phyloP scores from a whole-genome alignment of 2,113 vertebrate species.

The Melanerpes aurifrons region DNA sequence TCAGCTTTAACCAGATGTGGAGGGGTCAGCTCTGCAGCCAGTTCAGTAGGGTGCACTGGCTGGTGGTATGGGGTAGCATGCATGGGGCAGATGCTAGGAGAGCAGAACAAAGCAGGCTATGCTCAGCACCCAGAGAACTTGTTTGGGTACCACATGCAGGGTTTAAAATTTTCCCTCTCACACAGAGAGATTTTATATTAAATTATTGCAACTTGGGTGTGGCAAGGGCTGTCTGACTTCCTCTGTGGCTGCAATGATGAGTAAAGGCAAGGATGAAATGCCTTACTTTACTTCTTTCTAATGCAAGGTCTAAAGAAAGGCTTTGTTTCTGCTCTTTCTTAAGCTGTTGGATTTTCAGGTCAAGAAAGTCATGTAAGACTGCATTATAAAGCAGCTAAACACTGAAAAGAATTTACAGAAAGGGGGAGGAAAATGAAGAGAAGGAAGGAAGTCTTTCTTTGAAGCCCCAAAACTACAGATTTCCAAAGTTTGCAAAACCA shows the following conservation, averaged over 20 bases:
- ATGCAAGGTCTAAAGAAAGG: neutral
- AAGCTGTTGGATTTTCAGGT: neutral
- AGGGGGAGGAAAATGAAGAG: neutral
- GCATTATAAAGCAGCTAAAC: neutral
- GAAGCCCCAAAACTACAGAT: neutral
- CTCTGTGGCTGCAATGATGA: neutral
- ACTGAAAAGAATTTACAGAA: neutral
- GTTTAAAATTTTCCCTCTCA: fast-evolving
- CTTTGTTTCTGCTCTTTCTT: neutral
- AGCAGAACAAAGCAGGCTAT: neutral
- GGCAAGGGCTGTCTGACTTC: neutral
- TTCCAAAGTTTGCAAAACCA: neutral
- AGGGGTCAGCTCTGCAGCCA: neutral
- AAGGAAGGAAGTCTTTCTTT: neutral
- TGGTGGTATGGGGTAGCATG: neutral
- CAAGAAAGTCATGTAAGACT: neutral
- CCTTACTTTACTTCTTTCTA: neutral
- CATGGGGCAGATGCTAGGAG: neutral
- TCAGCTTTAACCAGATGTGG: neutral
- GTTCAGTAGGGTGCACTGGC: neutral
- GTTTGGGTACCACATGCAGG: fast-evolving
- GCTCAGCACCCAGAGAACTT: neutral
- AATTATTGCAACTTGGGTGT: neutral
- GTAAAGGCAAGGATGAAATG: neutral
- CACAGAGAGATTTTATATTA: neutral